phyloP scores from a whole-genome alignment of 2,797 vertebrate genomes.

The Microcaecilia unicolor region DNA sequence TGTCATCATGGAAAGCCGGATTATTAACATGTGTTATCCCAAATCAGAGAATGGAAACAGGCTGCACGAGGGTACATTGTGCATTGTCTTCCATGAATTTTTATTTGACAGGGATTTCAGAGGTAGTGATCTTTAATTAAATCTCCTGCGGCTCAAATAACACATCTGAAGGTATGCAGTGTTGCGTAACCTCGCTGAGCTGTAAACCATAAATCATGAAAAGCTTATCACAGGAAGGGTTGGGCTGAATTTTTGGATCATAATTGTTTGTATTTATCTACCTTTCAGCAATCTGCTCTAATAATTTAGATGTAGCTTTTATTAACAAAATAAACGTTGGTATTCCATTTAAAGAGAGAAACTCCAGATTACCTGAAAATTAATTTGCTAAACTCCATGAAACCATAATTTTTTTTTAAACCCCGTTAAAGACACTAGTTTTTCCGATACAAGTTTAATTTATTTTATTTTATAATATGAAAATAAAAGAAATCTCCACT shows the following conservation, averaged over 20 bases:
- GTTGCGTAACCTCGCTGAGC: constrained; percentile 72
- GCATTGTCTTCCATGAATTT: constrained; percentile 83
- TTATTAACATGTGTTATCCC: constrained; percentile 76
- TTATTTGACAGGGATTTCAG: constrained; percentile 87
- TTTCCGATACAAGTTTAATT: too few relatives aligned
- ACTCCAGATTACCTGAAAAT: too few relatives aligned
- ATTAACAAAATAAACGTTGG: too few relatives aligned
- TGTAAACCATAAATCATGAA: constrained; percentile 70
- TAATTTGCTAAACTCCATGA: too few relatives aligned
- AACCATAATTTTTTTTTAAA: too few relatives aligned
- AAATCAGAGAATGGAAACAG: constrained; percentile 77
- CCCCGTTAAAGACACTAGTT: too few relatives aligned
- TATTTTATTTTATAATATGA: too few relatives aligned
- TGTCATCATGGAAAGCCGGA: constrained; percentile 84
- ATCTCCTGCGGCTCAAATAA: constrained; percentile 85
- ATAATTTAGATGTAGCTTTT: too few relatives aligned
- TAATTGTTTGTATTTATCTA: constrained; percentile 41
- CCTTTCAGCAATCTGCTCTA: too few relatives aligned
- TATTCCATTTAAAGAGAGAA: too few relatives aligned
- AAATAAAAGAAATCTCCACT: too few relatives aligned
- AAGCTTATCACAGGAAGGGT: constrained; percentile 53
- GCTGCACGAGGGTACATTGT: constrained; percentile 69
- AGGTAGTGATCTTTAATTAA: constrained; percentile 95
- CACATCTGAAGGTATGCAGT: constrained; percentile 72
- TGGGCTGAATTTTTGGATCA: constrained; percentile 36